Conservation (phyloP, 2,888 invertebrate genomes). For the Sphaerophoria taeniata region DNA sequence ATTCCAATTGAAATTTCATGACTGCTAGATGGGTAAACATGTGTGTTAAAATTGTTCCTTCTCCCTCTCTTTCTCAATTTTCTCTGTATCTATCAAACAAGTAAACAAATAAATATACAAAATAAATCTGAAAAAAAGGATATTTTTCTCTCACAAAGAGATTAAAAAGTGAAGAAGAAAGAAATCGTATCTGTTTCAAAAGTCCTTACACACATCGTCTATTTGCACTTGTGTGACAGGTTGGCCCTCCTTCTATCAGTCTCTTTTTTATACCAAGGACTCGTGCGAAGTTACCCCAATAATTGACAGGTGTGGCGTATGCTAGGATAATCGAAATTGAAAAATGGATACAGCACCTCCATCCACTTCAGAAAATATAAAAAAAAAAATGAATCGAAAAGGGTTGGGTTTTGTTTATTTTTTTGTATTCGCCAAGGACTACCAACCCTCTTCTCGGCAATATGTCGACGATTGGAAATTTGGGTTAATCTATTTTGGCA, state of each 20-base stretch:
- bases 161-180: constrained; percentile 33
- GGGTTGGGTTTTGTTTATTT: constrained; percentile 12
- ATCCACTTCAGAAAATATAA: constrained; percentile 8
- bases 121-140: constrained; percentile 16
- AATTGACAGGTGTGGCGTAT: constrained; percentile 73
- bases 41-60: constrained; percentile 36
- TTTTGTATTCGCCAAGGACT: constrained; percentile 14
- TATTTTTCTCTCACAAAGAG: constrained; percentile 8
- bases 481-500: constrained; percentile 46
- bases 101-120: constrained; percentile 3
- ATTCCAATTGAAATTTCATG: constrained; percentile 65
- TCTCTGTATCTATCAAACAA: too few relatives aligned
- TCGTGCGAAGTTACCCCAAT: constrained; percentile 63
- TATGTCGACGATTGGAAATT: constrained; percentile 52
- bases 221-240: constrained; percentile 8
- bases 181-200: constrained; percentile 10
- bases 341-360: constrained; percentile 59
- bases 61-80: neutral
- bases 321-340: constrained; percentile 73
- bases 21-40: constrained; percentile 63
- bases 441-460: constrained; percentile 39
- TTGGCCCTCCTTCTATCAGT: neutral
- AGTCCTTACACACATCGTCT: constrained; percentile 41
- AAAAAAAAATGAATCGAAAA: neutral
- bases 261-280: too few relatives aligned